Evolutionary conservation across 2,888 invertebrate genomes (phyloP).

Genomic region (Athetis lepigone): DNA sequence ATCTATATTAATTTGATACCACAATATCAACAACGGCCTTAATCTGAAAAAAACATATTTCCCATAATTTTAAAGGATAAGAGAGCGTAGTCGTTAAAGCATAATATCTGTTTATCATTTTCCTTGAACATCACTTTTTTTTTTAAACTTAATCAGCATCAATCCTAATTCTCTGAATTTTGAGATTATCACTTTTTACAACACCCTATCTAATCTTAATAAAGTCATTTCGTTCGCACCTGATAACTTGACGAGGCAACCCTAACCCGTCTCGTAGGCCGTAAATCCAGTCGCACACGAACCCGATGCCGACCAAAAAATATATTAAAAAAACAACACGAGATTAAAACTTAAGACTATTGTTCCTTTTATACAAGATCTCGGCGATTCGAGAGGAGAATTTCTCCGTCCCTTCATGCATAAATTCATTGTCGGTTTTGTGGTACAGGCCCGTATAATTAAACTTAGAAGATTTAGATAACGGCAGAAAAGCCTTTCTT

Average conservation of each 20-base stretch:
- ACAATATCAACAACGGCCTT: too few relatives aligned
- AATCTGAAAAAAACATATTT: too few relatives aligned
- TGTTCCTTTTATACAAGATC: slow-evolving; percentile 84
- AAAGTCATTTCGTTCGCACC: slow-evolving; percentile 49
- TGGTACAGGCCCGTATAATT: slow-evolving; percentile 82
- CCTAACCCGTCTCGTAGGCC: slow-evolving; percentile 67
- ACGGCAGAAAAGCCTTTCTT: slow-evolving; percentile 66
- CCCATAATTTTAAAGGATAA: too few relatives aligned
- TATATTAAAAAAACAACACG: slow-evolving; percentile 72
- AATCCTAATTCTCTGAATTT: slow-evolving; percentile 22
- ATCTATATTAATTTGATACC: too few relatives aligned
- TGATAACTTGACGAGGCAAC: slow-evolving; percentile 59
- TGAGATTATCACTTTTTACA: slow-evolving; percentile 24
- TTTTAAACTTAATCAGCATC: neutral
- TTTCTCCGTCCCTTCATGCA: slow-evolving; percentile 86
- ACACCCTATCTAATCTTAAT: slow-evolving; percentile 39
- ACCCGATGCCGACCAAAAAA: slow-evolving; percentile 82
- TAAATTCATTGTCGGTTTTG: slow-evolving; percentile 88
- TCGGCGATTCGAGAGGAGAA: slow-evolving; percentile 74
- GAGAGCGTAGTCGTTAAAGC: neutral
- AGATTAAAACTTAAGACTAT: slow-evolving; percentile 89
- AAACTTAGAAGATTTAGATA: slow-evolving; percentile 81
- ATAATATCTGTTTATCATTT: neutral
- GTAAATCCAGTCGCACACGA: slow-evolving; percentile 81
- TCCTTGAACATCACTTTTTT: neutral